These are phyloP conservation scores for Drosophila equinoxialis DNA, from an alignment of 1,140 invertebrate genomes.

Conservation along the genomic window DNA sequence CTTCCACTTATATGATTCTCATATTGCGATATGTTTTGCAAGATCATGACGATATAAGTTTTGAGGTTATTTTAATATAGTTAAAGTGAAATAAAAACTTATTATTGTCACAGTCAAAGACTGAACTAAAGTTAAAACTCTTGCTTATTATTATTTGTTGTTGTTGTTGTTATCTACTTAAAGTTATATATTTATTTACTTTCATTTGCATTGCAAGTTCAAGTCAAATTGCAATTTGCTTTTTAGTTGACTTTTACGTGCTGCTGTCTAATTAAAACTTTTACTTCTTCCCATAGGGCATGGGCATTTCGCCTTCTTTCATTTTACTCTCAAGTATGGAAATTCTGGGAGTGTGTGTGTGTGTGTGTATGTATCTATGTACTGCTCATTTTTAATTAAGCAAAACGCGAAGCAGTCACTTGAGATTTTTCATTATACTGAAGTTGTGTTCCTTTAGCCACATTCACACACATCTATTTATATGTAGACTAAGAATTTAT, in stretches of 20 bases:
- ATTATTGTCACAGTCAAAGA: background rate
- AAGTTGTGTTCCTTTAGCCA: slow-evolving; percentile 12
- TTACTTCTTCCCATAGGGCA: slow-evolving; percentile 37
- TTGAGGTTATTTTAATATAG: background rate
- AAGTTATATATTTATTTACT: slow-evolving; percentile 45
- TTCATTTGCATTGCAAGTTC: slow-evolving; percentile 65
- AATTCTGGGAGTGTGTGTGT: slow-evolving; percentile 2
- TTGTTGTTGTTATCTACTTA: slow-evolving; percentile 24
- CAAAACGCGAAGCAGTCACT: slow-evolving; percentile 69
- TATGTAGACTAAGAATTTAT: background rate
- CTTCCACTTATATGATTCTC: no score
- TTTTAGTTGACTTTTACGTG: slow-evolving; percentile 69
- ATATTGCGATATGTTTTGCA: no score
- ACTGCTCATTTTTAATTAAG: slow-evolving; percentile 78
- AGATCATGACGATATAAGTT: no score
- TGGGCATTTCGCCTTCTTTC: slow-evolving; percentile 3
- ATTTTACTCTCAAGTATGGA: slow-evolving; percentile 4
- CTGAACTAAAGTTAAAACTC: background rate
- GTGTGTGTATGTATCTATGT: slow-evolving; percentile 37
- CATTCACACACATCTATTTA: background rate
- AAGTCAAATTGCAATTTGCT: slow-evolving; percentile 73
- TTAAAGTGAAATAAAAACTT: background rate
- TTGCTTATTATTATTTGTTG: slow-evolving; percentile 2
- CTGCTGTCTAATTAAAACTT: slow-evolving; percentile 80
- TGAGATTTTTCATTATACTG: slow-evolving; percentile 73